Percentiles rank a stretch among this genome's conserved stretches.
Conservation (phyloP, 2,797 vertebrate species). For the Enteromius argenteus region DNA sequence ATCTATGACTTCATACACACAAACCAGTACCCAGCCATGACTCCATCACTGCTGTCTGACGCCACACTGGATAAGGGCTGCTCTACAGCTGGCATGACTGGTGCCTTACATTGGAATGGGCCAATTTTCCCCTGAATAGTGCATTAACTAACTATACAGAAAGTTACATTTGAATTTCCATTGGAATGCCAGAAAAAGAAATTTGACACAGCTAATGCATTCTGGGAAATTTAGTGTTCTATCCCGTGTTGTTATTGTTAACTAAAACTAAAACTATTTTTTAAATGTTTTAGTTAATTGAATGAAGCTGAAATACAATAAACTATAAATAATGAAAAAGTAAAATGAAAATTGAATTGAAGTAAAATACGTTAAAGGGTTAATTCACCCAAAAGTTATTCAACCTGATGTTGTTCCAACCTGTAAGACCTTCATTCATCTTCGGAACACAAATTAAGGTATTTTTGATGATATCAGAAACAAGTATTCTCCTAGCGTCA, state of each 20-base stretch:
- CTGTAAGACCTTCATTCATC: too few relatives aligned
- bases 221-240: not conserved
- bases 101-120: not conserved
- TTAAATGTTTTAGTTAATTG: not conserved
- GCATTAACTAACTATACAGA: not conserved
- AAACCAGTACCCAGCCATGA: constrained; percentile 47
- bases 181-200: not conserved
- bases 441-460: too few relatives aligned
- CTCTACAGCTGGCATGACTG: not conserved
- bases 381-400: too few relatives aligned
- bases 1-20: constrained; percentile 67
- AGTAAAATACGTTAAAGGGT: not conserved
- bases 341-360: not conserved
- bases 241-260: not conserved
- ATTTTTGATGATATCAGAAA: too few relatives aligned
- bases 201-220: not conserved
- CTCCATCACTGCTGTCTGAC: constrained; percentile 7
- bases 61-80: constrained; percentile 15
- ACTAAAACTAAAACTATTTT: not conserved
- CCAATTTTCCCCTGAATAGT: constrained; percentile 6
- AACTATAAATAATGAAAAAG: not conserved
- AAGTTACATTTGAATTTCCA: not conserved
- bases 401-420: too few relatives aligned
- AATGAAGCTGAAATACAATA: not conserved
- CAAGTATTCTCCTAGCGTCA: too few relatives aligned